These are phyloP conservation scores for Lepidostoma basale DNA, from an alignment of 1,140 invertebrate genomes.

Conservation along the genomic window DNA sequence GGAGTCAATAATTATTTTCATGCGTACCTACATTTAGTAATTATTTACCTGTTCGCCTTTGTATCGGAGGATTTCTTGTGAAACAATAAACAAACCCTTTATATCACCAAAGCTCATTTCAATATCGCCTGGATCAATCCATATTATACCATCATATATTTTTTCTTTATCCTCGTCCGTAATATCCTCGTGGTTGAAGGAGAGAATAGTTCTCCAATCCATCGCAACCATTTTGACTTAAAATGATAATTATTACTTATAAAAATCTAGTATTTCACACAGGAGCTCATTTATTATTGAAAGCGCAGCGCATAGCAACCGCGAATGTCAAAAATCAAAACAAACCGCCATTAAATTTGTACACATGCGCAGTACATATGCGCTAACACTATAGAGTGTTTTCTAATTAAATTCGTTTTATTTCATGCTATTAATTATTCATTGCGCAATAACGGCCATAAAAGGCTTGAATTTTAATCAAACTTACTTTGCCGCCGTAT, in stretches of 20 bases:
- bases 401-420: too few relatives aligned
- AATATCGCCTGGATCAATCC: slow-evolving; percentile 65
- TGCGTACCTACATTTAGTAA: too few relatives aligned
- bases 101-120: slow-evolving; percentile 62
- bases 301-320: background rate
- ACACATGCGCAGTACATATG: too few relatives aligned
- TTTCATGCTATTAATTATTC: too few relatives aligned
- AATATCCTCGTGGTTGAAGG: slow-evolving; percentile 61
- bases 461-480: too few relatives aligned
- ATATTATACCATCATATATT: slow-evolving; percentile 63
- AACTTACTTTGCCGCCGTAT: too few relatives aligned
- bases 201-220: slow-evolving; percentile 66
- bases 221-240: slow-evolving; percentile 50
- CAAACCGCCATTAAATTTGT: slow-evolving; percentile 8
- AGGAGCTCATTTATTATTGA: too few relatives aligned
- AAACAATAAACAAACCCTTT: slow-evolving; percentile 62
- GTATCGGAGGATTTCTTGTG: slow-evolving; percentile 69
- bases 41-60: slow-evolving; percentile 68
- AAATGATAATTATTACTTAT: background rate
- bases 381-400: too few relatives aligned
- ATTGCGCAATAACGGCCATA: too few relatives aligned
- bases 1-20: too few relatives aligned
- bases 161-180: slow-evolving; percentile 67
- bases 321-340: background rate
- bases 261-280: background rate